Percentiles rank a stretch among this genome's conserved stretches.
Evolutionary conservation across 1,140 invertebrate species (phyloP).

Genomic region (Atta colombica): DNA sequence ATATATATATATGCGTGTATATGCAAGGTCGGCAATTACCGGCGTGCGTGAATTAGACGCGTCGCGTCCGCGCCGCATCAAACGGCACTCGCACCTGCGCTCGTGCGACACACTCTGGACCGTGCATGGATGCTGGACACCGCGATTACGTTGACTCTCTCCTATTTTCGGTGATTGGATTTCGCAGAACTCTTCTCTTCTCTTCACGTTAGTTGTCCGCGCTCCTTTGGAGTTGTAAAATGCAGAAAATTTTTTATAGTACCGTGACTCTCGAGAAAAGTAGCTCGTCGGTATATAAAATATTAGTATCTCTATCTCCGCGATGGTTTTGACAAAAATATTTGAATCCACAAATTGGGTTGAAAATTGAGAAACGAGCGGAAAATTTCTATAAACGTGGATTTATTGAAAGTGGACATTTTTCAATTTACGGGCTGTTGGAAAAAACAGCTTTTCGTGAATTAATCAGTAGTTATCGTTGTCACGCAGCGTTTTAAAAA

Average conservation of each 20-base stretch:
- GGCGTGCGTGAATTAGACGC: conserved; percentile 61
- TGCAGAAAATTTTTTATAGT: not conserved
- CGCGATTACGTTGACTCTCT: conserved; percentile 25
- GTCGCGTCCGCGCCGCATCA: conserved; percentile 67
- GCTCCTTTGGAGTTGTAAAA: not conserved
- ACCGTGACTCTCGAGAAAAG: not conserved
- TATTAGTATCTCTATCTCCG: not conserved
- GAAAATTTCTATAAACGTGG: not conserved
- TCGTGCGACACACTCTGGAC: conserved; percentile 32
- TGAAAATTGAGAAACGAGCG: not conserved
- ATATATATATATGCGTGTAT: not conserved
- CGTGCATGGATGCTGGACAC: not conserved
- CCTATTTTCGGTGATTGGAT: conserved; percentile 37
- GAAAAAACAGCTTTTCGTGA: conserved; percentile 18
- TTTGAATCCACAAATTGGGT: not conserved
- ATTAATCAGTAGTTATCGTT: conserved; percentile 32
- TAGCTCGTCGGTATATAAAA: not conserved
- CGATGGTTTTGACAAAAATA: not conserved
- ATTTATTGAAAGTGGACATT: not conserved
- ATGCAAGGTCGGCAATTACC: conserved; percentile 33
- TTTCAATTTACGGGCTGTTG: not conserved
- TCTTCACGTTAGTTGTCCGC: not conserved
- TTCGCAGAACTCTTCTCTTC: not conserved
- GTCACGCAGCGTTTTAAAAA: conserved; percentile 37
- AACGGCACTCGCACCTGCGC: conserved; percentile 70